Conservation (phyloP, 2,797 vertebrate genomes). For the Hipposideros larvatus region DNA sequence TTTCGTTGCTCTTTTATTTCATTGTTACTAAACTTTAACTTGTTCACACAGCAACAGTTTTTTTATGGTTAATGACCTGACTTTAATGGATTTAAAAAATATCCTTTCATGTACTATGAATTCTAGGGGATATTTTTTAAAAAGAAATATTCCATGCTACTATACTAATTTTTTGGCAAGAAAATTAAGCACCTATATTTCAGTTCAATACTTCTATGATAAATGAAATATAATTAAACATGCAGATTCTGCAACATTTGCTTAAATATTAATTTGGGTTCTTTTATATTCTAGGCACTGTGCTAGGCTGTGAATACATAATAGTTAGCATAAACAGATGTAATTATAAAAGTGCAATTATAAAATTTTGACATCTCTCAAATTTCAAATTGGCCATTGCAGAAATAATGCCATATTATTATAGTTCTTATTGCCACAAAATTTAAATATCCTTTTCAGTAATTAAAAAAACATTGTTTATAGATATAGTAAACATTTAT, state of each 20-base stretch:
- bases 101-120: background rate
- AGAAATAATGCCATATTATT: conserved; percentile 38
- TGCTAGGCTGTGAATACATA: conserved; percentile 12
- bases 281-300: conserved; percentile 19
- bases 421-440: background rate
- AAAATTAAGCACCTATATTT: conserved; percentile 41
- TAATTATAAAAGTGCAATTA: background rate
- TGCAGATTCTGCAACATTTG: background rate
- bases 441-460: conserved; percentile 35
- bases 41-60: background rate
- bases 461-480: conserved; percentile 2
- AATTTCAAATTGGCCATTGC: conserved; percentile 1
- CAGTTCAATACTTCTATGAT: conserved; percentile 39
- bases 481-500: conserved; percentile 30
- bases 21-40: background rate
- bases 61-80: background rate
- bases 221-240: conserved; percentile 52
- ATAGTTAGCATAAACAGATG: conserved; percentile 2
- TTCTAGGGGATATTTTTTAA: background rate
- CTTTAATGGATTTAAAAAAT: conserved; percentile 13
- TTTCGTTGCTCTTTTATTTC: background rate
- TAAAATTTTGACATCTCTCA: conserved; percentile 32
- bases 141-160: background rate
- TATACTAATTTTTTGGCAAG: conserved; percentile 5
- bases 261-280: conserved; percentile 55